A percentile compares a stretch with the other conserved stretches of the same genome.
Evolutionary conservation across 2,113 vertebrate species (phyloP).

Genomic region (Hydrolagus affinis): DNA sequence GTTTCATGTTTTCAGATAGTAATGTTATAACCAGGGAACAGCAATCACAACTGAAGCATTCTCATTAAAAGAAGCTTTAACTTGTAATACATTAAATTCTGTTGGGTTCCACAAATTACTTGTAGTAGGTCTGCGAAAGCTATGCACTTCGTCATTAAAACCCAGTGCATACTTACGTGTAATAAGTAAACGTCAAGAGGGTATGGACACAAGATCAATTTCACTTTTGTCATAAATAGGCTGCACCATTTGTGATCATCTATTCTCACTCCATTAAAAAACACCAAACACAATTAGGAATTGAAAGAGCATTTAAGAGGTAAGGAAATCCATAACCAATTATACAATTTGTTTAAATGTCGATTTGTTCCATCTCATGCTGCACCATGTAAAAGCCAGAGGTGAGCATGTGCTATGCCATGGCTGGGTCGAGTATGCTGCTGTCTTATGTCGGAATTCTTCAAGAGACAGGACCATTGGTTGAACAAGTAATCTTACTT

Average conservation of each 20-base stretch:
- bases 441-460: conserved; percentile 9
- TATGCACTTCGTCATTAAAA: conserved; percentile 2
- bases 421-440: neutral
- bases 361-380: neutral
- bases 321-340: neutral
- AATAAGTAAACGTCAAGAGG: neutral
- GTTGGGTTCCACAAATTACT: neutral
- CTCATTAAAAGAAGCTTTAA: conserved; percentile 25
- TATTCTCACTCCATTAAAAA: too few species aligned
- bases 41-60: conserved; percentile 25
- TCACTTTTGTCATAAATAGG: neutral
- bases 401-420: neutral
- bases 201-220: neutral
- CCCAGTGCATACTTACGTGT: neutral
- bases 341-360: neutral
- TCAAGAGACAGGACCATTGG: conserved; percentile 37
- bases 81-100: conserved; percentile 18
- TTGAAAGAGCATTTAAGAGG: neutral
- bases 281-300: neutral
- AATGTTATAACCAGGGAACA: neutral
- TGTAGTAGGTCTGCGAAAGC: neutral
- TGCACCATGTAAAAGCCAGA: neutral
- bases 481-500: conserved; percentile 47
- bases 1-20: neutral
- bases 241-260: neutral